Percentiles rank a stretch among this genome's conserved stretches.
These are phyloP conservation scores for Proisotoma minuta DNA, from an alignment of 2,888 invertebrate species.

Conservation along the genomic window DNA sequence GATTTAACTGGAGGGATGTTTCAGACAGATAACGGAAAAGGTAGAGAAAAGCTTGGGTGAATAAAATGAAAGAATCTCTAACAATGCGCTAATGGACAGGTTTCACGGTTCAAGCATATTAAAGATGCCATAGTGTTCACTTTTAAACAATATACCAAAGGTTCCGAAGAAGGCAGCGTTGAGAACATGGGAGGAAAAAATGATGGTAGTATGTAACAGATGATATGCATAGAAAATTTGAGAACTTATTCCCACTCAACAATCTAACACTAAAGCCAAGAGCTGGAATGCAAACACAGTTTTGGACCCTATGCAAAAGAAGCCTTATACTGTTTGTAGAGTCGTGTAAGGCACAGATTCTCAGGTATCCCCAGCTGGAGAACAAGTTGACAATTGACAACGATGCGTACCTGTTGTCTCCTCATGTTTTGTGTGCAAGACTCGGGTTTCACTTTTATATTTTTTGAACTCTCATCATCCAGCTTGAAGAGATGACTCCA, in stretches of 20 bases:
- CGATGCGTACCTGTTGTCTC: conserved; percentile 1
- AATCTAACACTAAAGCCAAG: neutral
- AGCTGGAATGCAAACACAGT: no score
- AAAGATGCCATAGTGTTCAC: neutral
- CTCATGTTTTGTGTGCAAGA: neutral
- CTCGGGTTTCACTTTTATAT: no score
- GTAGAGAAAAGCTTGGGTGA: neutral
- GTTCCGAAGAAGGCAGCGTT: neutral
- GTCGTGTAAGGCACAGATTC: no score
- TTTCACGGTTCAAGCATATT: neutral
- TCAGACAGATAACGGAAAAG: neutral
- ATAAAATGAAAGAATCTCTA: conserved; percentile 2
- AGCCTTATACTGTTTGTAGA: no score
- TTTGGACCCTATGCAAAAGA: no score
- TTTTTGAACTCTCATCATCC: no score
- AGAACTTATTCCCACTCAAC: neutral
- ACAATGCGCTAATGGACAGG: neutral
- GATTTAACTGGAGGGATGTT: conserved; percentile 4
- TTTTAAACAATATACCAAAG: no score
- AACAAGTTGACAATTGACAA: no score
- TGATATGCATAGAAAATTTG: conserved; percentile 6
- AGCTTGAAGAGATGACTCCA: no score
- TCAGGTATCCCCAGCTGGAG: no score
- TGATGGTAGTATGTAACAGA: no score
- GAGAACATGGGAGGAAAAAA: no score